phyloP scores from a whole-genome alignment of 2,113 vertebrate species.

The Myotis yumanensis region DNA sequence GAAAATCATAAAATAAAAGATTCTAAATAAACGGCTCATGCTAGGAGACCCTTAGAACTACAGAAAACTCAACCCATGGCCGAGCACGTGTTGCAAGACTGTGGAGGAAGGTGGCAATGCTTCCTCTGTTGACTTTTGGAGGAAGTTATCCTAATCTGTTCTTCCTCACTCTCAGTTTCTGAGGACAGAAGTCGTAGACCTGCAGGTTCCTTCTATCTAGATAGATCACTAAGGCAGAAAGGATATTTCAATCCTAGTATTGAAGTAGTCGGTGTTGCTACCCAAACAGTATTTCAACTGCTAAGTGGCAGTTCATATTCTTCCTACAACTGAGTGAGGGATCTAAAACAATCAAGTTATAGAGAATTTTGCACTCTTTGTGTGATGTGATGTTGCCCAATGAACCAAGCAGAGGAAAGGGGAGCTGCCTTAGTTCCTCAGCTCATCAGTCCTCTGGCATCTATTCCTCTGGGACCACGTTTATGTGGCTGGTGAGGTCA shows the following conservation, averaged over 20 bases:
- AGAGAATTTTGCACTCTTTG: neutral
- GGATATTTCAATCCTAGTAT: neutral
- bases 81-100: slow-evolving; percentile 24
- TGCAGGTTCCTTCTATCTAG: slow-evolving; percentile 26
- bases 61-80: neutral
- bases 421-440: neutral
- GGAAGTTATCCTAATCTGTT: slow-evolving; percentile 61
- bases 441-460: neutral
- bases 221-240: neutral
- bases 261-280: neutral
- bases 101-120: slow-evolving; percentile 15
- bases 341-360: neutral
- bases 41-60: neutral
- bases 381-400: neutral
- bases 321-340: neutral
- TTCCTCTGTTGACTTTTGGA: slow-evolving; percentile 51
- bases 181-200: slow-evolving; percentile 41
- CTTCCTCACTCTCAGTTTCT: slow-evolving; percentile 67
- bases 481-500: neutral
- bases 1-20: slow-evolving; percentile 20
- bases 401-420: neutral
- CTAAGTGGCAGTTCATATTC: neutral
- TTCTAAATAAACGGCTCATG: neutral
- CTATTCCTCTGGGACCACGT: neutral
- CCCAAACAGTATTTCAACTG: neutral